A percentile compares a stretch with the other conserved stretches of the same genome.
Conservation (phyloP, 2,888 invertebrate species). For the Chydorus sphaericus region DNA sequence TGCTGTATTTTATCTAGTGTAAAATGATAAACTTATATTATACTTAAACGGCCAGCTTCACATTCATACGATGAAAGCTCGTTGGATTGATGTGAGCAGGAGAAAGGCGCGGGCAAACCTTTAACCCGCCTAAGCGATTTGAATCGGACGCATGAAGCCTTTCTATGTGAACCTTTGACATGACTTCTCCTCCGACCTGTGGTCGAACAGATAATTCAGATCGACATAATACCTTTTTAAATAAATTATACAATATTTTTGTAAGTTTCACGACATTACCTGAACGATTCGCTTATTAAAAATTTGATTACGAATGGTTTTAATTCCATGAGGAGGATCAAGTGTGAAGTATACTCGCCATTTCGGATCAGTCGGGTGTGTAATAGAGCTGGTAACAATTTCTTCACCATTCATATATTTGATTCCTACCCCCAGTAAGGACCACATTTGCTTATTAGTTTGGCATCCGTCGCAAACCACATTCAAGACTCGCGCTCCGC, state of each 20-base stretch:
- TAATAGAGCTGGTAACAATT: not conserved
- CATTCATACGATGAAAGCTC: not conserved
- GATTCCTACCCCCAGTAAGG: not conserved
- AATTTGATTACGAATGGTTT: constrained; percentile 1
- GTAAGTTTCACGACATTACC: not conserved
- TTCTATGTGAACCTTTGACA: not conserved
- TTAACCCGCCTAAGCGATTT: no score
- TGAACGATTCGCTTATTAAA: not conserved
- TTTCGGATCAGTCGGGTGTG: not conserved
- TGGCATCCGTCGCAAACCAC: constrained; percentile 20
- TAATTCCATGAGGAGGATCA: constrained; percentile 2
- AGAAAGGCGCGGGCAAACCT: not conserved
- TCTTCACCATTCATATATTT: not conserved
- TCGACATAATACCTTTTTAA: no score
- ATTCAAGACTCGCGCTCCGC: constrained; percentile 11
- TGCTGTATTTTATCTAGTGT: not conserved
- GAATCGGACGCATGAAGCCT: not conserved
- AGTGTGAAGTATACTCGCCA: not conserved
- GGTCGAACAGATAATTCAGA: no score
- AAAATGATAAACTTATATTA: not conserved
- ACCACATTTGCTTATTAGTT: constrained; percentile 23
- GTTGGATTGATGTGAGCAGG: not conserved
- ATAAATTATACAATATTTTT: not conserved
- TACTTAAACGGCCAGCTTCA: not conserved
- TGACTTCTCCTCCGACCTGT: not conserved